Evolutionary conservation across 1,140 invertebrate genomes (phyloP).

Genomic region (Araneus ventricosus): DNA sequence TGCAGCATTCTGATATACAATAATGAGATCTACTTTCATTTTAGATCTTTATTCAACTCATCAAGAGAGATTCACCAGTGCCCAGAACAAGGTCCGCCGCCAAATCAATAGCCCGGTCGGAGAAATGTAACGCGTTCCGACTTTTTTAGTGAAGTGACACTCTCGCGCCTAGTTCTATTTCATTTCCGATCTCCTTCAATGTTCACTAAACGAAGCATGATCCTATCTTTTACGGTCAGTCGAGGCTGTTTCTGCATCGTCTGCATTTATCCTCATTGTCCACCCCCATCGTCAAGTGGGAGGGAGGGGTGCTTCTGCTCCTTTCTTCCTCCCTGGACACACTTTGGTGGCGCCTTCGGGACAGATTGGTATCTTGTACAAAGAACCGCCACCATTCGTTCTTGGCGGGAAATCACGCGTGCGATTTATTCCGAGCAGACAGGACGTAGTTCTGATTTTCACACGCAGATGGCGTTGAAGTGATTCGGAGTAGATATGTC

Average conservation of each 20-base stretch:
- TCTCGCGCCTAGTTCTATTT: not conserved
- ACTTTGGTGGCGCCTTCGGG: constrained; percentile 55
- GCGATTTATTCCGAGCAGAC: constrained; percentile 7
- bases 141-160: constrained; percentile 3
- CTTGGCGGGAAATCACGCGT: not conserved
- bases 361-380: constrained; percentile 25
- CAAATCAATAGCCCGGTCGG: not conserved
- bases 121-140: not conserved
- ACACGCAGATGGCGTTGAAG: constrained; percentile 32
- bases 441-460: constrained; percentile 2
- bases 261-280: constrained; percentile 66
- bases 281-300: not conserved
- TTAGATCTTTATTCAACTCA: too few relatives aligned
- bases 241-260: constrained; percentile 61
- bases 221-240: constrained; percentile 51
- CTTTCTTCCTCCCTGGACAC: constrained; percentile 42
- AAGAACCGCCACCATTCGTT: not conserved
- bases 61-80: too few relatives aligned
- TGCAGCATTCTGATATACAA: too few relatives aligned
- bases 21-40: too few relatives aligned
- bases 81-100: not conserved
- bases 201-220: constrained; percentile 66
- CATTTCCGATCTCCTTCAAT: constrained; percentile 41
- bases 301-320: not conserved
- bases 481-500: not conserved